phyloP scores from a whole-genome alignment of 2,797 vertebrate genomes.

The Phalloptychus januarius region DNA sequence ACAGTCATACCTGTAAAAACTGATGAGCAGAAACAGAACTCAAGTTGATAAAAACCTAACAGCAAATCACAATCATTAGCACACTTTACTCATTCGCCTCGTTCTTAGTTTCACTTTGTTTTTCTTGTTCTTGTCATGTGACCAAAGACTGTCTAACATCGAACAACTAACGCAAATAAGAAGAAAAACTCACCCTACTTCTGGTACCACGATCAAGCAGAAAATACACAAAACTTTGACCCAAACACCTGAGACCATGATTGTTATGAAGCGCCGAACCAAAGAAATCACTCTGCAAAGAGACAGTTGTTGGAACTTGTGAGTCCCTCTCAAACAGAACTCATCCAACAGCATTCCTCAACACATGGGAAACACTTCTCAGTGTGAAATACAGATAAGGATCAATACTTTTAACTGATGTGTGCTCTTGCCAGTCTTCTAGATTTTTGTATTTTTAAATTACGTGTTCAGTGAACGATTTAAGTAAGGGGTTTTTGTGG shows the following conservation, averaged over 20 bases:
- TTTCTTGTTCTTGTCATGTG: background rate
- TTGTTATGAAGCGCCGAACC: background rate
- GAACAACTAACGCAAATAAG: background rate
- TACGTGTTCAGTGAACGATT: background rate
- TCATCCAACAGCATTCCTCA: constrained; percentile 55
- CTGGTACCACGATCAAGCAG: constrained; percentile 28
- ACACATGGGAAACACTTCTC: background rate
- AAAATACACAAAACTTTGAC: constrained; percentile 28
- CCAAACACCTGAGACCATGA: constrained; percentile 11
- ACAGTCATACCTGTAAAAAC: background rate
- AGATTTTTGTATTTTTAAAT: background rate
- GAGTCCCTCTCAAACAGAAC: constrained; percentile 33
- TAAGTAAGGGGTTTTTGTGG: background rate
- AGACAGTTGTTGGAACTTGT: constrained; percentile 17
- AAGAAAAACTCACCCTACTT: constrained; percentile 49
- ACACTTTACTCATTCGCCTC: background rate
- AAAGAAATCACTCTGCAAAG: background rate
- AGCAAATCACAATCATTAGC: background rate
- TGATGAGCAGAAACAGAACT: background rate
- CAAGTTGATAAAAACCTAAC: background rate
- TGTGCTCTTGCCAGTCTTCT: background rate
- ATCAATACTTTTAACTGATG: background rate
- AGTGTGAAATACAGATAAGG: too few relatives aligned
- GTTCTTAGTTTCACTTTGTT: background rate
- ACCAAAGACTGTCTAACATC: background rate